Base-by-base conservation (phyloP, 2,113 vertebrate species). In the Spermophilus dauricus region DNA sequence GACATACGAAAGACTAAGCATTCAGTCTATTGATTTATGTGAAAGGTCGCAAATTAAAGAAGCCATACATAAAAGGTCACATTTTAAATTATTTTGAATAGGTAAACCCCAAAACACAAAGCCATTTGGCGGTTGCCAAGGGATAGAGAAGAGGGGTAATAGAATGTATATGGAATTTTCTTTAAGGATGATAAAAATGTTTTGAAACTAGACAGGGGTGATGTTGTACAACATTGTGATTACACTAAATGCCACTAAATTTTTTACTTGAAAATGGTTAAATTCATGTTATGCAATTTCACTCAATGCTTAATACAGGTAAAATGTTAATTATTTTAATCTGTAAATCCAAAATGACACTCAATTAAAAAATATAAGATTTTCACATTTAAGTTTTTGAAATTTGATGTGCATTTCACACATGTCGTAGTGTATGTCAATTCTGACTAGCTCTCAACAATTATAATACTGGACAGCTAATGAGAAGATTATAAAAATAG, bases 181-280 rank as follows among this genome's bases (percentile, higher is more conserved):
- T 87, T 77, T 75, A n/a, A 77, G 48, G 8, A 39, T 77, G 39
- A 96, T 91, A n/a, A 92, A 92, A 90, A 86, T 58, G 30, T 67
- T 63, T 32, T 78, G 28, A n/a, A 77, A 78, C 58, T 70, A 48
- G 61, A 67, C 18, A 13, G 39, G 2, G 56, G 56, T 58, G 20
- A 58, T 58, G 56, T 58, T 58, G 56, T 7, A 58, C 56, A 58
- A 58, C 56, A 22, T 58, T 20, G 56, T 18, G 56, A 56, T 5
- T 56, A 56, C 48, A 53, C 51, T 53, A 53, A 53, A 17, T 17
- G 51, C 51, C 56, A 58, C 56, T 58, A 58, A 58, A 58, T 58
- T 58, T 22, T 58, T 22, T 58, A 58, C 34, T 93, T 89, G 77
- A 93, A 94, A 82, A 72, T 77, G 24, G 42, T 82, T 84, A 81